These are phyloP conservation scores for Pampusana beccarii DNA, from an alignment of 2,113 vertebrate genomes.

Conservation along the genomic window DNA sequence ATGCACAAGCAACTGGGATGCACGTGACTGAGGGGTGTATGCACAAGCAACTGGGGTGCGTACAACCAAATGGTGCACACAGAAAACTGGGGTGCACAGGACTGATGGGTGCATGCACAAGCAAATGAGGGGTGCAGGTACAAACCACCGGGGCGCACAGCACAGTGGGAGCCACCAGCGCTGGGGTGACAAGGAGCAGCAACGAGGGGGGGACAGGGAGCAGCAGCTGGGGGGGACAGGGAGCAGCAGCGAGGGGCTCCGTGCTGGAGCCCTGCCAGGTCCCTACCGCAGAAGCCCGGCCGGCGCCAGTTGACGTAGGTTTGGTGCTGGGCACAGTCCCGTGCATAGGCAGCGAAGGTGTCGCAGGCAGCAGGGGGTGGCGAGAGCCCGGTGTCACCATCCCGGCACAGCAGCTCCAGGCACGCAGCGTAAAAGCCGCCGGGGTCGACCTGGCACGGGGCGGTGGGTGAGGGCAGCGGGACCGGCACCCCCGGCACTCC, in stretches of 20 bases:
- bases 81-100: no score
- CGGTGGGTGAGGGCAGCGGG: accelerated
- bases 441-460: constrained; percentile 76
- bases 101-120: no score
- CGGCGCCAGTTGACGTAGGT: constrained; percentile 79
- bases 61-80: not conserved
- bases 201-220: no score
- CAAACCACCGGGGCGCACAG: not conserved
- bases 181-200: no score
- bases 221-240: no score
- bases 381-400: not conserved
- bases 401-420: constrained; percentile 79
- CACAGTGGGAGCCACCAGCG: not conserved
- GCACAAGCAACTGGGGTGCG: not conserved
- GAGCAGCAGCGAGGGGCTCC: accelerated
- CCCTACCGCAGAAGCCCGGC: constrained; percentile 81
- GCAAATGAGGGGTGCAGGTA: no score
- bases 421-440: constrained; percentile 81
- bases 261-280: accelerated
- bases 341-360: constrained; percentile 83
- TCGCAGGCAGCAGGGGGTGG: constrained; percentile 70
- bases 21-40: not conserved
- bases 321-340: constrained; percentile 80
- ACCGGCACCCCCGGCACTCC: no score
- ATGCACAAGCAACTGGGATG: not conserved